A percentile compares a stretch with the other conserved stretches of the same genome.
Conservation (phyloP, 2,113 vertebrate species). For the Myotis yumanensis region DNA sequence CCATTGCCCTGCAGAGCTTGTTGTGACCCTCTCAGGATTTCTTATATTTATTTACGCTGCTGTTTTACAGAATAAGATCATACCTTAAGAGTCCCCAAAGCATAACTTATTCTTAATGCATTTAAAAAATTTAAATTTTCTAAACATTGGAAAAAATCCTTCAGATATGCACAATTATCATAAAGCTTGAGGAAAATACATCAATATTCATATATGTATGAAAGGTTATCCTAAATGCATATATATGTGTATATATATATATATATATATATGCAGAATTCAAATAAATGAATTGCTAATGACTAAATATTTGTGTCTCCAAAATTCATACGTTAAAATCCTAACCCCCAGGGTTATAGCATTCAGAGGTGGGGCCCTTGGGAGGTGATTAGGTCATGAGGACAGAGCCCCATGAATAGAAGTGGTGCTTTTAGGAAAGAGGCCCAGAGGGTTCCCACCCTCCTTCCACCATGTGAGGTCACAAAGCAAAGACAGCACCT, state of each 20-base stretch:
- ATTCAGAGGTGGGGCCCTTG: not conserved
- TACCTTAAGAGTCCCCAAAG: conserved; percentile 76
- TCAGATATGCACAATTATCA: conserved; percentile 69
- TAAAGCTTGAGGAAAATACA: not conserved
- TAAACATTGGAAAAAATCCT: conserved; percentile 57
- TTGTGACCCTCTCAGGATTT: conserved; percentile 71
- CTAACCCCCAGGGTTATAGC: not conserved
- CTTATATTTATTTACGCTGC: conserved; percentile 77
- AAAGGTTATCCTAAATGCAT: too few species aligned
- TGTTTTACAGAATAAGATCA: conserved; percentile 74
- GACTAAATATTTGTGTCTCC: not conserved
- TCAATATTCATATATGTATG: not conserved
- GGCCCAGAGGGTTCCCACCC: rapidly evolving
- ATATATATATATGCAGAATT: conserved; percentile 54
- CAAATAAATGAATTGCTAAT: not conserved
- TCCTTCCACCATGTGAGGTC: not conserved
- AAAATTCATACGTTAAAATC: not conserved
- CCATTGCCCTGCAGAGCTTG: conserved; percentile 65
- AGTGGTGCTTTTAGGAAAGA: not conserved
- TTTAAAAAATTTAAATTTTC: conserved; percentile 78
- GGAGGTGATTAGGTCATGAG: not conserved
- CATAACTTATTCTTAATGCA: conserved; percentile 69
- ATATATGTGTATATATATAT: not conserved
- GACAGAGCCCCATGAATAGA: not conserved
- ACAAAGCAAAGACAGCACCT: not conserved